Base-by-base conservation (phyloP, 2,888 invertebrate species). In the Chymomyza fuscimana region DNA sequence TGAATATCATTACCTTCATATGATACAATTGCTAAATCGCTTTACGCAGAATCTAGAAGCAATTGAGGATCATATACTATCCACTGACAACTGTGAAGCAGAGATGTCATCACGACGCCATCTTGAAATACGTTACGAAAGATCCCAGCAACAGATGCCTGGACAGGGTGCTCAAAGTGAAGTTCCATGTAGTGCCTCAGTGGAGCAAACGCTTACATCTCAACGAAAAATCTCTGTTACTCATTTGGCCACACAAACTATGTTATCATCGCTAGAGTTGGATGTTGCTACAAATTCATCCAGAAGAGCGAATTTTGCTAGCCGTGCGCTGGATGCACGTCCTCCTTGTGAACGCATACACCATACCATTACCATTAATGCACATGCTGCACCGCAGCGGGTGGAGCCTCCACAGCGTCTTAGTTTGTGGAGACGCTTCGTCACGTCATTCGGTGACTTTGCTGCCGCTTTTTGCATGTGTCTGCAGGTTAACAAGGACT, bases 401-500 rank as follows among this genome's bases (percentile, higher is more conserved):
- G 66, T 9, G 25, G 7, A 50, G 9, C 68, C 65, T 0, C 63
- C 36, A 0, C 77, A 72, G 0, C 79, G 70, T 1, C 74, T 22
- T 0, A 65, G 87, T 0, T 5, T 85, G 6, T 67, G 83, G 40
- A 66, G 69, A 0, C 79, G 88, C 4, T 65, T 89, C 10, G 73
- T 79, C 36, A 73, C 73, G 7, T 65, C 78, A 0, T 9, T 90
- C 1, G 69, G 76, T 1, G 87, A 90, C n/a, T 82, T 90, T 36
- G 82, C 78, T 5, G 81, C 80, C 16, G 86, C 90, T 50, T 73
- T 79, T 40, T 89, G 88, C 54, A 56, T 90, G n/a, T 90, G 90
- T 12, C 67, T 90, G 67, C 89, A 89, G 78, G 86, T 90, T 73
- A 91, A 91, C 82, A 91, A 82, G 81, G 91, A 91, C 74, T 91